phyloP scores from a whole-genome alignment of 2,113 vertebrate genomes.

The Greenwoodochromis staneri region DNA sequence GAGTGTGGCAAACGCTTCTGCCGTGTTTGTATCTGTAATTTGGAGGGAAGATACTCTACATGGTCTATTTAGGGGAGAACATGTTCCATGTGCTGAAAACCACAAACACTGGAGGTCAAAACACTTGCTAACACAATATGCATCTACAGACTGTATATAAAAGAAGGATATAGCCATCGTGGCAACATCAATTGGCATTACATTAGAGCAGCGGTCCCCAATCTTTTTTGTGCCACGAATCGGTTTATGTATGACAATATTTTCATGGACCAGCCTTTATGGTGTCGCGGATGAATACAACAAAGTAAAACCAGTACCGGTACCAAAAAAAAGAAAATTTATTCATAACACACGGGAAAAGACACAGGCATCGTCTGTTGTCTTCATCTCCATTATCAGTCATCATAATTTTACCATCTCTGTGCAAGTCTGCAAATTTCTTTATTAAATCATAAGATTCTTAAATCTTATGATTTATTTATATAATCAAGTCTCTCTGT shows the following conservation, averaged over 20 bases:
- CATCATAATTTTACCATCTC: too few species aligned
- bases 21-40: neutral
- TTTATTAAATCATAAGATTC: neutral
- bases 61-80: neutral
- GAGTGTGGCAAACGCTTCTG: neutral
- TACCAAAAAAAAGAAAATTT: neutral
- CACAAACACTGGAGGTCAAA: neutral
- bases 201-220: neutral
- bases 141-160: neutral
- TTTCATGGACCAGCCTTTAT: neutral
- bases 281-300: neutral
- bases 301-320: neutral
- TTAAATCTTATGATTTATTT: neutral
- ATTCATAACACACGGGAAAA: fast-evolving
- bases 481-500: neutral
- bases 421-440: too few species aligned
- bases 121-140: neutral
- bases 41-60: neutral
- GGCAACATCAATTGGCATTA: neutral
- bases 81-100: neutral
- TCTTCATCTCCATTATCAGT: too few species aligned
- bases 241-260: fast-evolving
- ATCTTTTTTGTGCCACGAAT: neutral
- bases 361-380: fast-evolving
- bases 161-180: neutral